These are phyloP conservation scores for Diuraphis noxia DNA, from an alignment of 1,140 invertebrate species.

Conservation along the genomic window DNA sequence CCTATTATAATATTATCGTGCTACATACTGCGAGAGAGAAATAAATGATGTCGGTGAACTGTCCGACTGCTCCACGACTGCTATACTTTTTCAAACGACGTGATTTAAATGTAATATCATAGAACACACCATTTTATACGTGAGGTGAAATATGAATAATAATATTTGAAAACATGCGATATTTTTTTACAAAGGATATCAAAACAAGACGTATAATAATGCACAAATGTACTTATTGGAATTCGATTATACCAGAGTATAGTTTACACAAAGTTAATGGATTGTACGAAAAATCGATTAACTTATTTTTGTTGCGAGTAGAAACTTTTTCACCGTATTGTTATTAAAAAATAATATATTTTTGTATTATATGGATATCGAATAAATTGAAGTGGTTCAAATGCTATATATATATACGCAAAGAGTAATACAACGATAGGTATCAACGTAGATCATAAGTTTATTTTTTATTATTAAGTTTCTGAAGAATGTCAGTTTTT, in stretches of 20 bases:
- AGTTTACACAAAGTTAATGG: not conserved
- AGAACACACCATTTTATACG: not conserved
- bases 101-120: not conserved
- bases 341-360: not conserved
- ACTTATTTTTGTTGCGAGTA: not conserved
- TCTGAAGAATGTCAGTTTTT: not conserved
- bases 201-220: not conserved
- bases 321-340: not conserved
- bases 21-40: not conserved
- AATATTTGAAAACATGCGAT: not conserved
- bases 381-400: constrained; percentile 3
- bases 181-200: not conserved
- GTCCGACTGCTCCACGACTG: not conserved
- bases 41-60: not conserved
- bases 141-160: not conserved
- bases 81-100: not conserved
- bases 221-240: not conserved
- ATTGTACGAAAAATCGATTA: not conserved
- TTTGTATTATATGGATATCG: not conserved
- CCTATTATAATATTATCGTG: not conserved
- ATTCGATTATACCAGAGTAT: not conserved
- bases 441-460: not conserved
- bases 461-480: not conserved
- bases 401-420: not conserved
- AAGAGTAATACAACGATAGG: not conserved